A percentile compares a stretch with the other conserved stretches of the same genome.
phyloP scores from a whole-genome alignment of 2,113 vertebrate genomes.

The Oreamnos americanus region DNA sequence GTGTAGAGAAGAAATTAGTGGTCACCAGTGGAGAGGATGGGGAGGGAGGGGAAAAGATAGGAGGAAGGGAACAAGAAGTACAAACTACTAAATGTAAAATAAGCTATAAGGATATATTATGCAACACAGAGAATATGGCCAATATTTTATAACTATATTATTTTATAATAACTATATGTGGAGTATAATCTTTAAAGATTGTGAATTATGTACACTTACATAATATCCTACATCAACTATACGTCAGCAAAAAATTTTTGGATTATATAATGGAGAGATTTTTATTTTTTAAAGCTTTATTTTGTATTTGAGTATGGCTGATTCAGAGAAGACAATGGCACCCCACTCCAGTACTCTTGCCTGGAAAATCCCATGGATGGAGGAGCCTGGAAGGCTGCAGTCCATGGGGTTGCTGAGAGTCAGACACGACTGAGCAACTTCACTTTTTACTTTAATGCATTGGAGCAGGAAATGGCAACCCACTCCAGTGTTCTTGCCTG shows the following conservation, averaged over 20 bases:
- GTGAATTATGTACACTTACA: not conserved
- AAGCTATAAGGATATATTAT: not conserved
- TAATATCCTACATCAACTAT: not conserved
- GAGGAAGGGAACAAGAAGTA: not conserved
- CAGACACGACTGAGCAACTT: no score
- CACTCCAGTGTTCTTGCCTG: no score
- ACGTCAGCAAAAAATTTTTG: not conserved
- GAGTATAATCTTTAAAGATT: not conserved
- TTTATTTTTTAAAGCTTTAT: not conserved
- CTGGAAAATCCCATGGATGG: no score
- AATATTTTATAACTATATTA: not conserved
- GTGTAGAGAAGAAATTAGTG: not conserved
- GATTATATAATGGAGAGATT: not conserved
- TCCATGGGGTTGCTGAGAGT: no score
- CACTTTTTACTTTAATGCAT: no score
- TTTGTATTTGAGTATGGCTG: not conserved
- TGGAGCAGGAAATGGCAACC: no score
- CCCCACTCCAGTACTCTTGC: no score
- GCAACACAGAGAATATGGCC: not conserved
- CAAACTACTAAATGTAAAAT: not conserved
- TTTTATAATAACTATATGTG: not conserved
- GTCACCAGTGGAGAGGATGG: not conserved
- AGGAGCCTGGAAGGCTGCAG: no score
- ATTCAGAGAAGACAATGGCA: not conserved
- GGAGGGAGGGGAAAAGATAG: not conserved